Evolutionary conservation across 2,797 vertebrate genomes (phyloP).

Genomic region (Phataginus tricuspis): DNA sequence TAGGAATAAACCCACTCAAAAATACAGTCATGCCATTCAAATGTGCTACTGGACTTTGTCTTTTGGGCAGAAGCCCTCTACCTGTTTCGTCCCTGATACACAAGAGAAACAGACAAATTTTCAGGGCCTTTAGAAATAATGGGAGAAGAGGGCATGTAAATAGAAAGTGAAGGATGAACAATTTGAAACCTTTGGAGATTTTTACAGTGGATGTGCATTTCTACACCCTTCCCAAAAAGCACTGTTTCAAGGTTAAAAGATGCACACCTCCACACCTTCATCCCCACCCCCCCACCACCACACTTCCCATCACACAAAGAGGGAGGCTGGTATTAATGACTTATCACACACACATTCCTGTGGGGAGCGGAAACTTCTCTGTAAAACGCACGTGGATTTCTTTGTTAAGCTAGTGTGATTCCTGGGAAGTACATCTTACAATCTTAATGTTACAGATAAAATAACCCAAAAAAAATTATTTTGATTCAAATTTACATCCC

Average conservation of each 20-base stretch:
- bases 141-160: not conserved
- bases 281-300: not conserved
- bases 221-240: not conserved
- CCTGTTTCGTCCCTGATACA: not conserved
- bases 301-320: not conserved
- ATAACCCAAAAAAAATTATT: not conserved
- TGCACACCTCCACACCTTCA: not conserved
- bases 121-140: not conserved
- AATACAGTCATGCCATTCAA: constrained; percentile 39
- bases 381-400: not conserved
- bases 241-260: not conserved
- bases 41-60: not conserved
- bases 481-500: not conserved
- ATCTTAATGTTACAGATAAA: not conserved
- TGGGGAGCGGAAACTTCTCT: not conserved
- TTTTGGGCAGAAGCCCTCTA: not conserved
- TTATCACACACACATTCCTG: not conserved
- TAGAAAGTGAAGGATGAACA: not conserved
- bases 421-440: not conserved
- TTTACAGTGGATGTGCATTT: not conserved
- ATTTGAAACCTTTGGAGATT: not conserved
- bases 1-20: not conserved
- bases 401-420: constrained; percentile 7
- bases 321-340: not conserved
- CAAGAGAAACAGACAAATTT: not conserved